Percentiles rank a stretch among this genome's conserved stretches.
Conservation (phyloP, 2,113 vertebrate species). For the Python bivittatus region DNA sequence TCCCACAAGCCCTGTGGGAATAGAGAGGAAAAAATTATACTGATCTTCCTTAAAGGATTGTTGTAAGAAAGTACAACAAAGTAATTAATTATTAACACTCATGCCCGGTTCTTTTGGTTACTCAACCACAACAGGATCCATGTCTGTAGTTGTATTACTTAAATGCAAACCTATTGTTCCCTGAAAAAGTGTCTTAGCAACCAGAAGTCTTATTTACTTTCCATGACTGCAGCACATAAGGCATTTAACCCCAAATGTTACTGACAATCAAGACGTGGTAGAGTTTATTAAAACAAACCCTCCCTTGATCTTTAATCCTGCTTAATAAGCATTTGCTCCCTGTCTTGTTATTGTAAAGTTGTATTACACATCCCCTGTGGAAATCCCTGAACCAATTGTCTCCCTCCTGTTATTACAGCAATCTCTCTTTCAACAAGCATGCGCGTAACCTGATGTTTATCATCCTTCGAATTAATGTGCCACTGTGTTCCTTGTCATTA, state of each 20-base stretch:
- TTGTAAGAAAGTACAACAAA: neutral
- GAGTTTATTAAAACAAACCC: slow-evolving; percentile 63
- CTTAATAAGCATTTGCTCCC: slow-evolving; percentile 58
- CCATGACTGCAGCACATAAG: slow-evolving; percentile 45
- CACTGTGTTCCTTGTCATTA: slow-evolving; percentile 50
- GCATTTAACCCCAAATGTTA: slow-evolving; percentile 56
- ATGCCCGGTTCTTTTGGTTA: neutral
- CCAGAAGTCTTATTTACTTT: neutral
- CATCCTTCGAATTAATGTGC: slow-evolving; percentile 62
- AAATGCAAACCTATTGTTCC: neutral
- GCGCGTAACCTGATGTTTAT: slow-evolving; percentile 58
- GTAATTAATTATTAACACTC: neutral
- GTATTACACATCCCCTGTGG: slow-evolving; percentile 48
- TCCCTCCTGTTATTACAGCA: neutral
- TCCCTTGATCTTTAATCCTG: slow-evolving; percentile 58
- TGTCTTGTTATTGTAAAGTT: slow-evolving; percentile 45
- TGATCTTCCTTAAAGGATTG: neutral
- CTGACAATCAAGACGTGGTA: slow-evolving; percentile 55
- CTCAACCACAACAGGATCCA: neutral
- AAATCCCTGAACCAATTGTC: slow-evolving; percentile 35
- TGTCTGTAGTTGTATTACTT: neutral
- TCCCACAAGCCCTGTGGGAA: neutral
- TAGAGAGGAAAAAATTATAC: neutral
- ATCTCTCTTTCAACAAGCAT: neutral
- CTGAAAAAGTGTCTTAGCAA: neutral